Percentiles rank a stretch among this genome's conserved stretches.
These are phyloP conservation scores for Palaemon carinicauda DNA, from an alignment of 1,140 invertebrate species.

Conservation along the genomic window DNA sequence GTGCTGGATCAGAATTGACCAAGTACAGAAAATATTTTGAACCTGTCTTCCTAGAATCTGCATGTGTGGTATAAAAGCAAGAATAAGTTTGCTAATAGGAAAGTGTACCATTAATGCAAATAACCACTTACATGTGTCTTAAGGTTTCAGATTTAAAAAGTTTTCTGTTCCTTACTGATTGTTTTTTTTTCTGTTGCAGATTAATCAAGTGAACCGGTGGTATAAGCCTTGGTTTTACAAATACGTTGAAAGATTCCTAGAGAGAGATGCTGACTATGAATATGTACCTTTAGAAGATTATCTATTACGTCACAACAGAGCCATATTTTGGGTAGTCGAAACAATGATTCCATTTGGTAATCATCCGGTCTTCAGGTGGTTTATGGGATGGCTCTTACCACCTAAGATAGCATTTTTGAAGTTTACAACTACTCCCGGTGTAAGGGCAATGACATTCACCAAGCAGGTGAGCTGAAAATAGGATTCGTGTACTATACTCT, in stretches of 20 bases:
- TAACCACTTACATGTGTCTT: too few relatives aligned
- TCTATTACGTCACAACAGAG: slow-evolving; percentile 68
- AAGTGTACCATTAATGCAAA: too few relatives aligned
- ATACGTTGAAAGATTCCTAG: slow-evolving; percentile 69
- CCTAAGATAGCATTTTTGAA: slow-evolving; percentile 69
- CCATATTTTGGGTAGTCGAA: slow-evolving; percentile 72
- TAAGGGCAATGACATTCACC: slow-evolving; percentile 70
- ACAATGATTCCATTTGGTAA: slow-evolving; percentile 69
- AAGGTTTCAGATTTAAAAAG: too few relatives aligned
- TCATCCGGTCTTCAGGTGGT: slow-evolving; percentile 64
- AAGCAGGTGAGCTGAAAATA: slow-evolving; percentile 63
- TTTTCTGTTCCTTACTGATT: too few relatives aligned
- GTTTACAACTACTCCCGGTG: slow-evolving; percentile 69
- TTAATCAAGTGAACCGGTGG: slow-evolving; percentile 68
- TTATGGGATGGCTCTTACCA: slow-evolving; percentile 66
- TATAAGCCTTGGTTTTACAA: slow-evolving; percentile 75
- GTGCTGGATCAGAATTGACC: too few relatives aligned
- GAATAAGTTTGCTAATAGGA: too few relatives aligned
- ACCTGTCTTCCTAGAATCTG: too few relatives aligned
- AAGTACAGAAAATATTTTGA: too few relatives aligned
- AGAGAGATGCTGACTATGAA: slow-evolving; percentile 66
- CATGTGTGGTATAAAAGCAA: too few relatives aligned
- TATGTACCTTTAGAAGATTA: slow-evolving; percentile 70
- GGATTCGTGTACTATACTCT: too few relatives aligned
- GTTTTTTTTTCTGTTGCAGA: slow-evolving; percentile 56